A percentile compares a stretch with the other conserved stretches of the same genome.
Conservation (phyloP, 2,113 vertebrate genomes). For the Caranx ignobilis region DNA sequence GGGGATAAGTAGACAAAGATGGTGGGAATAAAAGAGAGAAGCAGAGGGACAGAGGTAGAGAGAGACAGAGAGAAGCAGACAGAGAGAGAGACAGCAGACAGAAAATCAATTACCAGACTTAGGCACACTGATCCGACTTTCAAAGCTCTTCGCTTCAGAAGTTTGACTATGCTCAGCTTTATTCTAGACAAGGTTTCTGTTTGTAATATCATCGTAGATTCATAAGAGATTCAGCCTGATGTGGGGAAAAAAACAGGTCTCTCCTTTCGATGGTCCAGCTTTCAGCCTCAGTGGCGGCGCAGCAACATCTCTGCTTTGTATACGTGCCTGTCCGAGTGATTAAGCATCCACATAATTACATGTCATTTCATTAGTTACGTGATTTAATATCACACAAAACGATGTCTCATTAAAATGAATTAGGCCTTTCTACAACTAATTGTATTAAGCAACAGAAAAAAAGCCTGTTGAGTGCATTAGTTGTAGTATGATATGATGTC, state of each 20-base stretch:
- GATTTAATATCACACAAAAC: constrained; percentile 12
- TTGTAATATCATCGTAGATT: constrained; percentile 24
- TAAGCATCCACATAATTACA: constrained; percentile 22
- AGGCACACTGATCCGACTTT: constrained; percentile 48
- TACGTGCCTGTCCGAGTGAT: constrained; percentile 13
- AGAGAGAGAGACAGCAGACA: constrained; percentile 34
- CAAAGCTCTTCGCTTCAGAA: constrained; percentile 45
- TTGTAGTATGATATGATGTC: neutral
- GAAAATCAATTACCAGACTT: constrained; percentile 67
- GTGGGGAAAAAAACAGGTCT: neutral
- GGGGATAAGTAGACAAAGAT: constrained; percentile 29
- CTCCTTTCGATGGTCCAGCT: neutral
- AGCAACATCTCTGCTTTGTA: neutral
- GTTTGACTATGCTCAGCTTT: constrained; percentile 29
- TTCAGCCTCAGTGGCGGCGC: neutral
- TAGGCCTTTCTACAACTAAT: neutral
- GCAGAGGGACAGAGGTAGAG: constrained; percentile 25
- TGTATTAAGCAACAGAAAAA: neutral
- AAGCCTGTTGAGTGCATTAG: neutral
- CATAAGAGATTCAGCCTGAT: constrained; percentile 18
- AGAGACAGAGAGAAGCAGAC: constrained; percentile 16
- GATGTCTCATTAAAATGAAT: constrained; percentile 21
- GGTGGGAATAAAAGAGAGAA: constrained; percentile 23
- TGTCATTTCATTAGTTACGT: neutral
- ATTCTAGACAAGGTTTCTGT: constrained; percentile 20